Evolutionary conservation across 2,888 invertebrate genomes (phyloP), one percentile per base, ranked within the genome.

Genomic region (Bibio marci): DNA sequence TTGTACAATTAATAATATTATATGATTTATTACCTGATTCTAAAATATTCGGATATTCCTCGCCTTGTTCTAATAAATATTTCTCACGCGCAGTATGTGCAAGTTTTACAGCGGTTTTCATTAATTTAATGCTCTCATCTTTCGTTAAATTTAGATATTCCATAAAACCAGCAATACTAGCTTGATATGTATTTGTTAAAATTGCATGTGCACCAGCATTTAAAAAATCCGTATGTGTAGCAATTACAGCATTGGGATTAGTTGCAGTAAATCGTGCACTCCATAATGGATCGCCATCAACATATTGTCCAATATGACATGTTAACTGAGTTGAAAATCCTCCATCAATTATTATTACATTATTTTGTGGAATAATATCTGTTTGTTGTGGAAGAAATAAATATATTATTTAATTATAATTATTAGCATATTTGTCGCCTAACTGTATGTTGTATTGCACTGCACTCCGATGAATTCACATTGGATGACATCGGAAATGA

Each of bases 151-250:
- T 71, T 44, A 88, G 64, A 60, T 85, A 73, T 54, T 80, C 69
- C 51, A 71, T 65, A 55, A 88, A 83, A 6, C 87, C 80, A 38
- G 71, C 72, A 41, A 80, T 65, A 39, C 80, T 80, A 5, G 87
- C 82, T 64, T 94, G 92, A 62, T 92, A 94, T 32, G 87, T 87
- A 52, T 83, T 82, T 30, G 91, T 90, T 53, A 80, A 73, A 49
- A 94, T 76, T 43, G 91, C 63, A 53, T 92, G 80, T 30, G 90
- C 80, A 15, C 92, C 92, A 54, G 83, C 87, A 75, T 65, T 49
- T 61, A 34, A 39, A 25, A 70, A 60, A 43, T 46, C 39, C 50
- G 81, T 63, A 59, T 91, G 91, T 1, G 83, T 80, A 47, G 73
- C 70, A 44, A 79, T 69, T 38, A 91, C 76, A 38, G 82, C 82